These are phyloP conservation scores for Lycorma delicatula DNA, from an alignment of 1,140 invertebrate species.

Conservation along the genomic window DNA sequence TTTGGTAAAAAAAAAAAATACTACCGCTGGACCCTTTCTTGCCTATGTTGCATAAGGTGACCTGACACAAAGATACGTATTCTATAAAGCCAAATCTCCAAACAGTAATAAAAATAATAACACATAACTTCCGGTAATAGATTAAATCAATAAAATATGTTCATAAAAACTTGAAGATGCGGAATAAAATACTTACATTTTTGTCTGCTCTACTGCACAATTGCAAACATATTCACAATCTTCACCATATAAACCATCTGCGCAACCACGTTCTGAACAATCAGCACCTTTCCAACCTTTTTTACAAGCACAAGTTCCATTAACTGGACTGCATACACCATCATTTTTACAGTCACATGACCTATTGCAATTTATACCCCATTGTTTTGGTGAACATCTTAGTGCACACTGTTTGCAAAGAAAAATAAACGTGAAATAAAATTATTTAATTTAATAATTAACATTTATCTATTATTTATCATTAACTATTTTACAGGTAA, in stretches of 20 bases:
- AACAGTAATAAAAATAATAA: no score
- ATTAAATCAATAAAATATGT: not conserved
- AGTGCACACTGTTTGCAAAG: slow-evolving; percentile 56
- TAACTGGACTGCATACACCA: slow-evolving; percentile 54
- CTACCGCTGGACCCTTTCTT: no score
- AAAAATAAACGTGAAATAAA: not conserved
- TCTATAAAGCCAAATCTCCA: no score
- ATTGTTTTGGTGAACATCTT: slow-evolving; percentile 63
- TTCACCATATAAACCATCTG: slow-evolving; percentile 54
- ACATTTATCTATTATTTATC: no score
- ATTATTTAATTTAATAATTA: no score
- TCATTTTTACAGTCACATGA: slow-evolving; percentile 71
- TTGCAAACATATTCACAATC: slow-evolving; percentile 64
- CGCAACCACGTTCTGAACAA: slow-evolving; percentile 60
- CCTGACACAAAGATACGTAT: no score
- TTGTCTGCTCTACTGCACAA: slow-evolving; percentile 62
- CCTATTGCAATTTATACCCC: slow-evolving; percentile 63
- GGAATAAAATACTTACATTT: slow-evolving; percentile 43
- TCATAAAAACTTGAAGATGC: slow-evolving; percentile 9
- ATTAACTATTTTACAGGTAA: no score
- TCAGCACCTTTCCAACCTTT: slow-evolving; percentile 64
- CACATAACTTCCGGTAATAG: not conserved
- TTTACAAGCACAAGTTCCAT: slow-evolving; percentile 63
- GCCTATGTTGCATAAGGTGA: no score
- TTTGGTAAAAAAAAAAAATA: no score